Base-by-base conservation (phyloP, 2,888 invertebrate species). In the Tenthredo notha region DNA sequence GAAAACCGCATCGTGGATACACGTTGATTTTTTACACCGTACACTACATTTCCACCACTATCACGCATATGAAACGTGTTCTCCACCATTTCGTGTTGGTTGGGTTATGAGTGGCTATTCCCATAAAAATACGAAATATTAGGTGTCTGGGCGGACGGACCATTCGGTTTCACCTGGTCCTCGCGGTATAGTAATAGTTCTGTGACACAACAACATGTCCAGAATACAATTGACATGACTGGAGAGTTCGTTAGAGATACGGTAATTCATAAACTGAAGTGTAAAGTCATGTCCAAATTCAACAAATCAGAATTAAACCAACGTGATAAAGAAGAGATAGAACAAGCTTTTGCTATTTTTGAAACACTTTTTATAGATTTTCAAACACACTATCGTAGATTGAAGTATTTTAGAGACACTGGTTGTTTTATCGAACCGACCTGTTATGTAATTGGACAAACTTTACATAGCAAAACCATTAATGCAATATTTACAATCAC, bases 311-410 rank as follows among this genome's bases (percentile, higher is more conserved):
- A 74, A 21, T 21, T 74, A 21, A 12, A 43, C n/a, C n/a, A 37
- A 70, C 37, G 37, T 74, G 74, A 74, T 21, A 43, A 18, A 74
- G 74, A 43, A 74, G 15, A 84, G 12, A 77, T 84, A 47, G 37
- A 84, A 58, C 12, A 75, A 75, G 65, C 67, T 75, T 84, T 84
- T 75, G 43, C 33, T 15, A 70, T 67, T 21, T 54, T 43, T 61
- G 47, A n/a, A 65, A 65, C 40, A 29, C 84, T 77, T 3, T 84
- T 84, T 25, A 65, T n/a, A 65, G 72, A 70, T 61, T 84, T 75
- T 43, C 47, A 84, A 21, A 78, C 84, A 6, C 37, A 84, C 50
- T 15, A 78, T 78, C 67, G 61, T 10, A 43, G 77, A 5, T 65
- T 84, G 12, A n/a, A 74, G 21, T 74, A 74, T 77, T 75, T 77